Base-by-base conservation (phyloP, 2,888 invertebrate species). In the Limnephilus rhombicus region DNA sequence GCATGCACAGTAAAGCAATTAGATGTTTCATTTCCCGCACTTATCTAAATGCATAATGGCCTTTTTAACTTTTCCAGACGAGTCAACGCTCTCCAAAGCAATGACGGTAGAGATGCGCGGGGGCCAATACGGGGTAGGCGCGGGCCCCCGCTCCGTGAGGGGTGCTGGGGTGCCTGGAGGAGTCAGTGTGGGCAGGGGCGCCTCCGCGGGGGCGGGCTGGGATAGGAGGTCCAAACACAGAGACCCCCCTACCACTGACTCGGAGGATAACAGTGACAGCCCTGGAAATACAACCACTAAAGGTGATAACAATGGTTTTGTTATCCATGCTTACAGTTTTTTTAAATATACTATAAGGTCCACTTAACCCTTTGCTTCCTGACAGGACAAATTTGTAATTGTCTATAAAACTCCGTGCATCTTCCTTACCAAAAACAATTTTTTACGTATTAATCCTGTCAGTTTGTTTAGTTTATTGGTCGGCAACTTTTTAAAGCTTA, bases 41-140 rank as follows among this genome's bases (percentile, higher is more conserved):
- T 29, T 68, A 83, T 89, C 93, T 91, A 80, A 80, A n/a, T 68
- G 24, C 7, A n/a, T 68, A 24, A 68, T 9, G 68, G 2, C 24
- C 12, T 11, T 12, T 31, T 80, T 37, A 68, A 53, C 15, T 41
- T 13, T 86, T 92, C 37, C 91, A 97, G 97, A 97, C 94, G 97
- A 97, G 94, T 97, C 97, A 94, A 97, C 97, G 94, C 95, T 97
- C 94, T 97, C 97, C 94, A 97, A 97, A 95, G 97, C 97, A 94
- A 97, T 97, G 96, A 97, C 97, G 94, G 97, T 97, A 95, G 97
- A 97, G 94, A 96, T 97, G 94, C 96, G 97, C 80, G 96, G 96
- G 85, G 96, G 97, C 80, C 94, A 95, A 86, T 94, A 96, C 95
- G 95, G 96, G 29, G 90, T 90, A 37, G 95, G 95, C 5, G 95